Percentiles rank a stretch among this genome's conserved stretches.
Evolutionary conservation across 53 echinoderm and acorn worm species (phyloP).

Genomic region (Patiria pectinifera): DNA sequence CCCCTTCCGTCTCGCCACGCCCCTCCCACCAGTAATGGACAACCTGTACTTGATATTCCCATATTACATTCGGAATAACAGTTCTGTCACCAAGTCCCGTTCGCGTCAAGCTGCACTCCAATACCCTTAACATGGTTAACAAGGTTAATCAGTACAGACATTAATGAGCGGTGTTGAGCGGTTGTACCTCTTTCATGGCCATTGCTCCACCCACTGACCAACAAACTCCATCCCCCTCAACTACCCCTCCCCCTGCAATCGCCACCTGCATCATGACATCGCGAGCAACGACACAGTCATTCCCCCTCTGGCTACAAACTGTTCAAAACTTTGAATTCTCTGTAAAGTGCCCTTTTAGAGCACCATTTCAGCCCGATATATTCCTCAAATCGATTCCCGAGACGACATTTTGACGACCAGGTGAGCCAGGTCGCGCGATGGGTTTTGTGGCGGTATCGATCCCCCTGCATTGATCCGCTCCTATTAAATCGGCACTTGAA

Average conservation of each 20-base stretch:
- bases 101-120: too few relatives aligned
- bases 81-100: too few relatives aligned
- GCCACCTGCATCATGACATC: background rate
- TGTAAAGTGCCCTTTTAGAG: slow-evolving; percentile 11
- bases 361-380: slow-evolving; percentile 30
- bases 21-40: too few relatives aligned
- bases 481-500: slow-evolving; percentile 48
- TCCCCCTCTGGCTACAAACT: slow-evolving; percentile 15
- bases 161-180: too few relatives aligned
- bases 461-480: slow-evolving; percentile 17
- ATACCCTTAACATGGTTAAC: too few relatives aligned
- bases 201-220: background rate
- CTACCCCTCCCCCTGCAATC: background rate
- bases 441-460: background rate
- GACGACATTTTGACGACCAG: slow-evolving; percentile 17
- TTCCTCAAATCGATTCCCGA: slow-evolving; percentile 39
- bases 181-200: background rate
- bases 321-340: background rate
- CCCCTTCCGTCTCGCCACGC: too few relatives aligned
- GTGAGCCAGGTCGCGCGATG: slow-evolving; percentile 5
- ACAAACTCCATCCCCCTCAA: background rate
- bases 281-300: background rate
- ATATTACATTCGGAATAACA: too few relatives aligned
- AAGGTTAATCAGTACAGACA: too few relatives aligned
- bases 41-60: too few relatives aligned